Evolutionary conservation across 2,797 vertebrate species (phyloP), one percentile per base, ranked within the genome.

Genomic region (Oophaga sylvatica): DNA sequence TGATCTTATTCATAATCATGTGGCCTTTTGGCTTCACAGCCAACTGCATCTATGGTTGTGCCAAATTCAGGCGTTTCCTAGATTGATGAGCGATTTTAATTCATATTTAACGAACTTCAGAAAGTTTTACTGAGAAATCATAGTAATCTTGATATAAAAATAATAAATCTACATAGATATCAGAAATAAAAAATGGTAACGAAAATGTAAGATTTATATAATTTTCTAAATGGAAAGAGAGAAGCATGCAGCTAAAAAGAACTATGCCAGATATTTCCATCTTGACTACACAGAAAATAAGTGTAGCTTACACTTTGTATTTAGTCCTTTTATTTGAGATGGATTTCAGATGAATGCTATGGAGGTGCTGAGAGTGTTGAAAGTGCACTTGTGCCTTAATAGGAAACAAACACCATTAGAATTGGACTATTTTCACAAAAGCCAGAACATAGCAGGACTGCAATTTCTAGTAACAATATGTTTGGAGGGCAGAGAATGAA

Each of bases 401-500:
- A 83, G 73, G 45, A 89, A 83, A 89, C 84, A 89, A 86, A 89
- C 83, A 83, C 80, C 80, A 86, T 87, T 87, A 86, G 73, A 82
- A 86, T 62, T 83, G 88, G 75, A 79, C 56, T 57, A 71, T 86
- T 86, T 88, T 86, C 59, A 65, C 59, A 83, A 83, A 83, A 73
- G 80, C 48, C 45, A 73, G 84, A 86, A 53, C 80, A 83, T 26
- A 78, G 53, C 80, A 70, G 88, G 77, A 78, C 81, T 83, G 81
- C 88, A 86, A 89, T 89, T 89, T 89, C 67, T 67, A 80, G 73
- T 89, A 82, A 87, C 84, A 86, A 86, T 89, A 86, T 79, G 83
- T 86, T 89, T 60, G 67, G 88, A 83, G 60, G 65, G 75, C 75
- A 80, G 57, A 80, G 84, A 89, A 89, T 86, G 80, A 83, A 87